These are phyloP conservation scores for Morpho achilles DNA, from an alignment of 2,888 invertebrate species.

Conservation along the genomic window DNA sequence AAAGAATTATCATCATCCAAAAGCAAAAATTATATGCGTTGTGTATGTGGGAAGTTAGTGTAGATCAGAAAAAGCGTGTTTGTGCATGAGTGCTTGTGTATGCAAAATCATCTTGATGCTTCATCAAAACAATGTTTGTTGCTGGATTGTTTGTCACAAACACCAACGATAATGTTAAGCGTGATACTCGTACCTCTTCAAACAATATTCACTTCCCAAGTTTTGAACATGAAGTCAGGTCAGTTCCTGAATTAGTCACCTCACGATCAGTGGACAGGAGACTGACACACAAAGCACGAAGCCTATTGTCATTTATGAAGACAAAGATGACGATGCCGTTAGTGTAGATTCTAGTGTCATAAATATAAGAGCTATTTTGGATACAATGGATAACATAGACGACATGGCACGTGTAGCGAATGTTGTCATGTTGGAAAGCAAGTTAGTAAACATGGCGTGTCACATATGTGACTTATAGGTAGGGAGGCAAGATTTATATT, in stretches of 20 bases:
- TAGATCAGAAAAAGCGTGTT: no score
- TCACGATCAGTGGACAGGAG: conserved; percentile 37
- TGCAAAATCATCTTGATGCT: no score
- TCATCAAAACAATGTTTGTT: no score
- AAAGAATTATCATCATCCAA: no score
- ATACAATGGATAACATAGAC: conserved; percentile 1
- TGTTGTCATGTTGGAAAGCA: conserved; percentile 38
- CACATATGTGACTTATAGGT: conserved; percentile 38
- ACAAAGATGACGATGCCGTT: conserved; percentile 10
- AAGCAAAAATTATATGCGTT: no score
- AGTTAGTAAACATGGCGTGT: conserved; percentile 40
- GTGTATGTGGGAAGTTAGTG: no score
- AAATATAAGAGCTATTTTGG: conserved; percentile 11
- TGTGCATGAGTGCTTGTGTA: no score
- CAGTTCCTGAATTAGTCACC: conserved; percentile 50
- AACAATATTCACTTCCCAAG: conserved; percentile 32
- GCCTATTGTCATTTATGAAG: conserved; percentile 28
- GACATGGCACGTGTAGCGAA: conserved; percentile 12
- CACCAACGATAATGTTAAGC: conserved; percentile 5
- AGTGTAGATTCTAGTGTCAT: neutral
- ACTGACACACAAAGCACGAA: conserved; percentile 39
- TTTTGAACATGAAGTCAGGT: conserved; percentile 42
- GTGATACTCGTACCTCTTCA: conserved; percentile 7
- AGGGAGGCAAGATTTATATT: conserved; percentile 35
- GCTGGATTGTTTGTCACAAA: neutral